Conservation (phyloP, 2,888 invertebrate genomes). For the Troglohyphantes excavatus region DNA sequence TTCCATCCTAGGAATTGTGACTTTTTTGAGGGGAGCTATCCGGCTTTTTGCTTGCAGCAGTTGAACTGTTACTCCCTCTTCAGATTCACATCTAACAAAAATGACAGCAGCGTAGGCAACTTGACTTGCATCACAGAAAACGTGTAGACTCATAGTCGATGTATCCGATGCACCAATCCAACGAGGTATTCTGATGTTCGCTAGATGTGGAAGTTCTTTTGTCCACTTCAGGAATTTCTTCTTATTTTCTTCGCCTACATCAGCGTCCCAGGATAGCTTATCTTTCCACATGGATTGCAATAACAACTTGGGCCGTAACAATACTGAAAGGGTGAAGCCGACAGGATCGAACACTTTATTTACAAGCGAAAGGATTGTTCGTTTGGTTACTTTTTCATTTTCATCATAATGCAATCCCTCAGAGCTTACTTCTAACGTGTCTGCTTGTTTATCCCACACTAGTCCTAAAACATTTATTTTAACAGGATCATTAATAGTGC, state of each 20-base stretch:
- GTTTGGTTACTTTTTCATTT: constrained; percentile 22
- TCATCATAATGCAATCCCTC: neutral
- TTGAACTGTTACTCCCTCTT: neutral
- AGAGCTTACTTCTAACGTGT: neutral
- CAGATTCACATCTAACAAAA: constrained; percentile 13
- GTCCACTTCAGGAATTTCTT: constrained; percentile 6
- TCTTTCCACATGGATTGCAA: constrained; percentile 12
- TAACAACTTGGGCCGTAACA: neutral
- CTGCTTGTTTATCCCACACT: constrained; percentile 24
- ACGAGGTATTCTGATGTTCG: constrained; percentile 18
- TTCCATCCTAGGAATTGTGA: constrained; percentile 15
- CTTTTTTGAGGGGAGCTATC: neutral
- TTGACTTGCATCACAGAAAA: constrained; percentile 33
- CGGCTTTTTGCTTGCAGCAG: constrained; percentile 1
- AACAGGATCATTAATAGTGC: neutral
- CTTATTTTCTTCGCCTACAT: constrained; percentile 2
- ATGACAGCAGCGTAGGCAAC: constrained; percentile 10
- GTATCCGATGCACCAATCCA: neutral
- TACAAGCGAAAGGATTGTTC: neutral
- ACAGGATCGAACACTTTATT: constrained; percentile 15
- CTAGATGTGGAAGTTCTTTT: neutral
- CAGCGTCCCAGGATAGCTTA: neutral
- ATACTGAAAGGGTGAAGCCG: constrained; percentile 1
- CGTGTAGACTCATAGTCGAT: constrained; percentile 7
- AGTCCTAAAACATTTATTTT: constrained; percentile 25